Conservation (phyloP, 1,140 invertebrate species). For the Glossosoma conforme region DNA sequence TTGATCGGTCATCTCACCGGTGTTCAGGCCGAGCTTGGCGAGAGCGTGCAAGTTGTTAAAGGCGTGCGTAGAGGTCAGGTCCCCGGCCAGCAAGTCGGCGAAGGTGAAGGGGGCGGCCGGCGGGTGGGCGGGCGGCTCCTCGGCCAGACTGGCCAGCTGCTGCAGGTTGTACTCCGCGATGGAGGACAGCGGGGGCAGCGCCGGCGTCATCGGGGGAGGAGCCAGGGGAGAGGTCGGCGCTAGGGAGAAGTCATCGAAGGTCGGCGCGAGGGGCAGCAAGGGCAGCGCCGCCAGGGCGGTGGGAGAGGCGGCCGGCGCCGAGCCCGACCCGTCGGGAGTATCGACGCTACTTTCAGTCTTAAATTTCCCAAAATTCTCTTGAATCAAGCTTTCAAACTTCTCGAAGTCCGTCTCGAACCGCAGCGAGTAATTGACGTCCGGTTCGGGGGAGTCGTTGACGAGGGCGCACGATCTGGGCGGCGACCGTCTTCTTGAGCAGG, state of each 20-base stretch:
- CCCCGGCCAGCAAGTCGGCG: conserved; percentile 69
- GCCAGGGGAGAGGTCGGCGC: conserved; percentile 45
- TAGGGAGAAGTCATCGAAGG: conserved; percentile 63
- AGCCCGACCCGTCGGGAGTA: conserved; percentile 16
- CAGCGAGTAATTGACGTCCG: conserved; percentile 69
- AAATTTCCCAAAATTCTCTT: conserved; percentile 69
- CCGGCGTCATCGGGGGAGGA: conserved; percentile 42
- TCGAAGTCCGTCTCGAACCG: conserved; percentile 78
- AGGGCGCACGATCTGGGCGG: conserved; percentile 69
- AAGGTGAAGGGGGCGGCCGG: conserved; percentile 57
- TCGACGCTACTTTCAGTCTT: conserved; percentile 49
- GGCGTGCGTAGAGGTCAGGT: conserved; percentile 65
- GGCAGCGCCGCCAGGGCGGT: conserved; percentile 61
- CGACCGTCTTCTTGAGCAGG: conserved; percentile 71
- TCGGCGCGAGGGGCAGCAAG: conserved; percentile 65
- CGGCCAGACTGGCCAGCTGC: conserved; percentile 70
- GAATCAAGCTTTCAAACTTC: conserved; percentile 66
- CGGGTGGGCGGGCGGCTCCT: conserved; percentile 53
- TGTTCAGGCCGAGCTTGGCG: conserved; percentile 75
- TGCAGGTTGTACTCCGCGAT: conserved; percentile 81
- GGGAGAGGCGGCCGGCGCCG: conserved; percentile 36
- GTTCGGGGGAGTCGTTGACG: conserved; percentile 73
- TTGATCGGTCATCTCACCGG: conserved; percentile 47
- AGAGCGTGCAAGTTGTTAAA: conserved; percentile 84
- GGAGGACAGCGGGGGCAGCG: conserved; percentile 52